Conservation (phyloP, 1,140 invertebrate species). For the Rhyzopertha dominica region DNA sequence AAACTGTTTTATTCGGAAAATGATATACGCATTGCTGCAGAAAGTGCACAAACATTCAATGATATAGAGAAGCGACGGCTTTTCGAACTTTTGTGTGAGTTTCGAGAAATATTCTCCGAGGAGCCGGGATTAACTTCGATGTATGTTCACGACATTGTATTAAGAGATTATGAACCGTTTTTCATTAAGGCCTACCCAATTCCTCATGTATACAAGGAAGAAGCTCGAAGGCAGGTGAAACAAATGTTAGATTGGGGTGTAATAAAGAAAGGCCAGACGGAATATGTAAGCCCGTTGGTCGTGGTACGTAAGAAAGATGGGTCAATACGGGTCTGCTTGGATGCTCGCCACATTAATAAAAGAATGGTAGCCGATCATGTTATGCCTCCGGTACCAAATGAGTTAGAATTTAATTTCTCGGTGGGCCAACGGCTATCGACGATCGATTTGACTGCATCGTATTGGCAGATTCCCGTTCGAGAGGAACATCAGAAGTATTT, state of each 20-base stretch:
- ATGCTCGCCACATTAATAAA: too few species aligned
- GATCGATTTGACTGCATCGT: too few species aligned
- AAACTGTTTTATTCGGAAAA: too few species aligned
- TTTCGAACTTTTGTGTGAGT: neutral
- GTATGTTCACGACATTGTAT: constrained; percentile 31
- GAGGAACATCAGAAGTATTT: too few species aligned
- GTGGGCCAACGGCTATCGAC: too few species aligned
- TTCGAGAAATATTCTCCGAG: constrained; percentile 12
- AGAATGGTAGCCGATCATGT: too few species aligned
- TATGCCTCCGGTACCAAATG: too few species aligned
- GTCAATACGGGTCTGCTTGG: too few species aligned
- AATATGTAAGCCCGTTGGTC: constrained; percentile 10
- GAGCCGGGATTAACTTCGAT: constrained; percentile 18
- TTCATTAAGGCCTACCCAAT: constrained; percentile 30
- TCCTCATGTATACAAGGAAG: constrained; percentile 27
- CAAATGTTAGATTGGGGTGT: constrained; percentile 23
- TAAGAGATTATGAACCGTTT: constrained; percentile 21
- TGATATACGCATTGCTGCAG: neutral
- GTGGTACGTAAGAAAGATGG: too few species aligned
- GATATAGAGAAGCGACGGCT: neutral
- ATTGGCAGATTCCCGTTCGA: too few species aligned
- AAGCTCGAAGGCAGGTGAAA: constrained; percentile 19
- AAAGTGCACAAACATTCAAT: neutral
- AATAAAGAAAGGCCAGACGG: neutral
- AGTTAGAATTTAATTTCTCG: too few species aligned